Percentiles rank a stretch among this genome's conserved stretches.
phyloP scores from a whole-genome alignment of 1,140 invertebrate species.

The Calliopsis andreniformis region DNA sequence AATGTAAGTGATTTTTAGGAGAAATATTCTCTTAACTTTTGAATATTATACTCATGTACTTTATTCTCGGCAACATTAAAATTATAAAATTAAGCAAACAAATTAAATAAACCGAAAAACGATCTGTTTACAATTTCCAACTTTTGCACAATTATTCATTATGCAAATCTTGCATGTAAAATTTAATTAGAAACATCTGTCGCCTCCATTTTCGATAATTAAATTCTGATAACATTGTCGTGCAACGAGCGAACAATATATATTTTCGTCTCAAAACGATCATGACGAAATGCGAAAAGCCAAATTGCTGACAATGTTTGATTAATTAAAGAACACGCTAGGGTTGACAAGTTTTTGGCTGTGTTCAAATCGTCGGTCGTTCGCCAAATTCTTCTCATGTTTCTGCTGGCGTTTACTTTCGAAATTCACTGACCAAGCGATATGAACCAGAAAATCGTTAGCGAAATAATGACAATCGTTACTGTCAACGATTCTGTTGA shows the following conservation, averaged over 20 bases:
- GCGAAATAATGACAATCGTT: slow-evolving; percentile 24
- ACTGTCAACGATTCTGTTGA: slow-evolving; percentile 38
- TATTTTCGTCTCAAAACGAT: neutral
- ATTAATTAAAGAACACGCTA: slow-evolving; percentile 18
- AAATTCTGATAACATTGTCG: neutral
- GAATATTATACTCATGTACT: too few species aligned
- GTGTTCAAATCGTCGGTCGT: slow-evolving; percentile 12
- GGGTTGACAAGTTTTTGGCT: slow-evolving; percentile 36
- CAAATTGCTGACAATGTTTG: slow-evolving; percentile 24
- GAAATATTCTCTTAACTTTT: too few species aligned
- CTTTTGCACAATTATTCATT: too few species aligned
- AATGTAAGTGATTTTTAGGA: too few species aligned
- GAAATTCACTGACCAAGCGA: slow-evolving; percentile 17
- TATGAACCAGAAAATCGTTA: slow-evolving; percentile 4
- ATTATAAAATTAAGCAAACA: too few species aligned
- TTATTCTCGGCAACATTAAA: too few species aligned
- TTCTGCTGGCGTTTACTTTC: slow-evolving; percentile 6
- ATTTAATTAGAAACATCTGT: neutral
- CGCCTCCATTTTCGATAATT: neutral
- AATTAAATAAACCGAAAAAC: too few species aligned
- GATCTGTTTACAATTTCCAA: too few species aligned
- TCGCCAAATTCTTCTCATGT: slow-evolving; percentile 43
- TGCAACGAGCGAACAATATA: neutral
- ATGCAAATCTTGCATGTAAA: too few species aligned
- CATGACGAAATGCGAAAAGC: neutral